phyloP scores from a whole-genome alignment of 2,113 vertebrate species.

The Copsychus sechellarum region DNA sequence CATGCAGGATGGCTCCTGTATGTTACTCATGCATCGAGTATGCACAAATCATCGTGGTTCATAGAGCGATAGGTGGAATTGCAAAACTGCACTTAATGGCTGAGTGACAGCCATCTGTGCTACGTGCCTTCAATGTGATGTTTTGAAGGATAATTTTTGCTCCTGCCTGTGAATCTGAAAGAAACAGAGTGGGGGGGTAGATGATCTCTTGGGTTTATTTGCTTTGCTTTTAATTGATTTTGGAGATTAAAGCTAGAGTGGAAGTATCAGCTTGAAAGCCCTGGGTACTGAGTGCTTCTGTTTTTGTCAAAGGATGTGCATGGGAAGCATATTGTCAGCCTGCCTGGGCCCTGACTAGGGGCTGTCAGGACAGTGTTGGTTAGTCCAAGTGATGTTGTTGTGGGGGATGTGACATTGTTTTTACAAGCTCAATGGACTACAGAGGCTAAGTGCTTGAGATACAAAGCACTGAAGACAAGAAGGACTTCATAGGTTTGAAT shows the following conservation, averaged over 20 bases:
- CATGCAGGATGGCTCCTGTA: background rate
- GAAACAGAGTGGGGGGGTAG: background rate
- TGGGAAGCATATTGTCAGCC: background rate
- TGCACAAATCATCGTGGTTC: background rate
- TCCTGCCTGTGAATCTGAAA: conserved; percentile 27
- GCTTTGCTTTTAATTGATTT: conserved; percentile 66
- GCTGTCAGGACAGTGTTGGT: background rate
- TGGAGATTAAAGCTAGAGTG: conserved; percentile 56
- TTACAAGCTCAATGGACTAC: background rate
- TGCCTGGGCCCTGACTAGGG: background rate
- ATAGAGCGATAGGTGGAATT: background rate
- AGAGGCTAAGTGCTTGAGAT: background rate
- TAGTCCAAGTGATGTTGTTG: background rate
- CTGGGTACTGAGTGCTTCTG: background rate
- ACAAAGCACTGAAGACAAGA: background rate
- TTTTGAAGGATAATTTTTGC: conserved; percentile 30
- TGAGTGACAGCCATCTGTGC: conserved; percentile 13
- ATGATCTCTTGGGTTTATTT: conserved; percentile 42
- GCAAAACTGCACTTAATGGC: conserved; percentile 5
- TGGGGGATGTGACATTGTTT: background rate
- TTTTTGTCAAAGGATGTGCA: background rate
- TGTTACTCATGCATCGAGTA: background rate
- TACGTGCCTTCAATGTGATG: conserved; percentile 32
- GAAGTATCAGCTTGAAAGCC: conserved; percentile 35
- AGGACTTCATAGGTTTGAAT: background rate